These are phyloP conservation scores for Heteronetta atricapilla DNA, from an alignment of 2,113 vertebrate species.

Conservation along the genomic window DNA sequence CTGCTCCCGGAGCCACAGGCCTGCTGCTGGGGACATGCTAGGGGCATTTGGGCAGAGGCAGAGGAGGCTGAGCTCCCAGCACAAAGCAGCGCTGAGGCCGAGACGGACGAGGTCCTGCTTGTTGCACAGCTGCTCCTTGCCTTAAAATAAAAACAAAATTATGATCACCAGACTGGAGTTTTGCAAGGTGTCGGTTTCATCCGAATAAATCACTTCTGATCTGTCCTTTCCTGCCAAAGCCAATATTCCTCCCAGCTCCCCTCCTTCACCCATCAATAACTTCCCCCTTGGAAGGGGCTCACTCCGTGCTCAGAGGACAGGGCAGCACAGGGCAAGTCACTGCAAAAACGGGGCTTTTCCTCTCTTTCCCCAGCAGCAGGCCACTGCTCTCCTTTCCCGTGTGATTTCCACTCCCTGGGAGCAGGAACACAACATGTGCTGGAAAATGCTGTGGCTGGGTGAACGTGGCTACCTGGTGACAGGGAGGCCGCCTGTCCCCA, in stretches of 20 bases:
- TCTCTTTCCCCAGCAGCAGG: background rate
- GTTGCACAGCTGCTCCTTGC: background rate
- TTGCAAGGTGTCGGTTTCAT: background rate
- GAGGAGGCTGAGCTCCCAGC: background rate
- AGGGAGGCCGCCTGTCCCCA: background rate
- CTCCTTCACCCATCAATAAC: background rate
- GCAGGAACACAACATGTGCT: background rate
- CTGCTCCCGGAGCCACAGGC: background rate
- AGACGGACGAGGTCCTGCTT: background rate
- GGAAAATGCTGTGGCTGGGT: background rate
- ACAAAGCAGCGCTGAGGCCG: background rate
- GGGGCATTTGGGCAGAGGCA: background rate
- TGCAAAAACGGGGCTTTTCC: background rate
- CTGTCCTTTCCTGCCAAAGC: slow-evolving; percentile 13
- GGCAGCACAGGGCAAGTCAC: fast-evolving
- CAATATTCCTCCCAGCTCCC: background rate
- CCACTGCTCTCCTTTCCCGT: background rate
- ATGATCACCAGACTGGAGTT: background rate
- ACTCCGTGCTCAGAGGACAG: background rate
- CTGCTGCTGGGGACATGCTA: fast-evolving
- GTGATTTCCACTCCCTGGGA: background rate
- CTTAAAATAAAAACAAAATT: background rate
- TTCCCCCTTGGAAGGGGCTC: background rate
- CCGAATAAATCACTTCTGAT: background rate
- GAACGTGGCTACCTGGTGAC: background rate